A percentile compares a stretch with the other conserved stretches of the same genome.
Conservation (phyloP, 2,888 invertebrate genomes). For the Mesorhabditis spiculigera region DNA sequence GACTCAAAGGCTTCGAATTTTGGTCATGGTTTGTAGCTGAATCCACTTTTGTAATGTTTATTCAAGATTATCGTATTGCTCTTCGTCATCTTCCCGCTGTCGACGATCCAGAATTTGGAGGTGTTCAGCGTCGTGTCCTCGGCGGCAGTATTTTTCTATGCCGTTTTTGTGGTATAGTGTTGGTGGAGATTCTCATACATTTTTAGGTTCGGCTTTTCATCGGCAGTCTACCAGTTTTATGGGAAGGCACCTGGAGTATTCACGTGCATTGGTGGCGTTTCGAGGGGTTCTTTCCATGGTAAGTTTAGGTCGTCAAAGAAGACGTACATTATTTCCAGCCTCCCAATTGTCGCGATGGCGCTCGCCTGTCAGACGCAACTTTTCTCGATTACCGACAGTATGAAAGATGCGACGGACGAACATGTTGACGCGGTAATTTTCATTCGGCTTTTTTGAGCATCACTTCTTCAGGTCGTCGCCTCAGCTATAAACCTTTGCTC, state of each 20-base stretch:
- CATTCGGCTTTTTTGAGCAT: too few species aligned
- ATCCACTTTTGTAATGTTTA: not conserved
- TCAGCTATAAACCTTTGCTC: conserved; percentile 88
- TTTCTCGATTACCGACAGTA: conserved; percentile 80
- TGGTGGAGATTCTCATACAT: not conserved
- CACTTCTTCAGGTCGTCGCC: conserved; percentile 67
- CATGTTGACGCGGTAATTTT: conserved; percentile 72
- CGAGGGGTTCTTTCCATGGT: conserved; percentile 40
- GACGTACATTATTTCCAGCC: conserved; percentile 35
- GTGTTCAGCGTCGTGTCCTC: conserved; percentile 70
- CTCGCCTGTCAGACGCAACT: conserved; percentile 90
- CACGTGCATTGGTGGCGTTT: conserved; percentile 45
- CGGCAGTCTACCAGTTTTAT: conserved; percentile 34
- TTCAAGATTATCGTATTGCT: conserved; percentile 58
- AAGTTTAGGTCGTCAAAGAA: not conserved
- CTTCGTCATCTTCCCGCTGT: conserved; percentile 80
- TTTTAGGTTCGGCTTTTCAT: conserved; percentile 8
- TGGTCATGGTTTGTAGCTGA: conserved; percentile 32
- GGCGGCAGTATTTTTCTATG: conserved; percentile 76
- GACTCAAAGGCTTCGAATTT: conserved; percentile 38
- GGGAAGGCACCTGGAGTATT: conserved; percentile 39
- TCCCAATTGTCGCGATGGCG: conserved; percentile 94
- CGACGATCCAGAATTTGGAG: conserved; percentile 81
- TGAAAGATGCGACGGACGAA: conserved; percentile 68
- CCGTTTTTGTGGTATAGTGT: conserved; percentile 68